Base-by-base conservation (phyloP, 2,888 invertebrate genomes). In the Volucella inflata region DNA sequence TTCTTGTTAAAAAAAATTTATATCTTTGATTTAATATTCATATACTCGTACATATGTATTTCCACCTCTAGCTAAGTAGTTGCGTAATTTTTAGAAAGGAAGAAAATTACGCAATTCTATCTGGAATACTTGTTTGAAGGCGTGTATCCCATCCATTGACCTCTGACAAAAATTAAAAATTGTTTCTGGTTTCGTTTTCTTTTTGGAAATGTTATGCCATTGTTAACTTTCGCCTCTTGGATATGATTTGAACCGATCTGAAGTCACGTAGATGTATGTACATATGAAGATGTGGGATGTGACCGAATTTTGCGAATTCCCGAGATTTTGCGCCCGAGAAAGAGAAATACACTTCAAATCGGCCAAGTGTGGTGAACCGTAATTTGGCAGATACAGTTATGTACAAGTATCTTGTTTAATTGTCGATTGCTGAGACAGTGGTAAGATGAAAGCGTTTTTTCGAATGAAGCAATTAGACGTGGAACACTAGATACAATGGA, bases 1-100 rank as follows among this genome's bases (percentile, higher is more conserved):
- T 67, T 76, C 46, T 62, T 67, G 55, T 85, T 80, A 74, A 77
- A 72, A 85, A 48, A 48, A 16, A 48, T 48, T 6, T 1, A 16
- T 14, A 4, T 30, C 4, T 30, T 6, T 6, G 30, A 30, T 30
- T 30, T 30, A 6, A 6, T 30, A 30, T 30, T 30, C 30, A 30
- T 30, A 30, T 6, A 30, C 6, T 3, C 6, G 6, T 30, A n/a
- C n/a, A n/a, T n/a, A 30, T 30, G 6, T 30, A 0, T 30, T 30
- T 6, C 30, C 6, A 30, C 30, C 30, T 30, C 30, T 30, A 30
- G 30, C 30, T 30, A 30, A 2, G 11, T 30, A 36, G 36, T 62
- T 62, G 46, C 30, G 46, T n/a, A 46, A 62, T 9, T 14, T n/a
- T 30, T 30, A 1, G 8, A 14, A 57, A 40, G 40, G 57, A 16